Base-by-base conservation (phyloP, 2,888 invertebrate genomes). In the Leptura quadrifasciata region DNA sequence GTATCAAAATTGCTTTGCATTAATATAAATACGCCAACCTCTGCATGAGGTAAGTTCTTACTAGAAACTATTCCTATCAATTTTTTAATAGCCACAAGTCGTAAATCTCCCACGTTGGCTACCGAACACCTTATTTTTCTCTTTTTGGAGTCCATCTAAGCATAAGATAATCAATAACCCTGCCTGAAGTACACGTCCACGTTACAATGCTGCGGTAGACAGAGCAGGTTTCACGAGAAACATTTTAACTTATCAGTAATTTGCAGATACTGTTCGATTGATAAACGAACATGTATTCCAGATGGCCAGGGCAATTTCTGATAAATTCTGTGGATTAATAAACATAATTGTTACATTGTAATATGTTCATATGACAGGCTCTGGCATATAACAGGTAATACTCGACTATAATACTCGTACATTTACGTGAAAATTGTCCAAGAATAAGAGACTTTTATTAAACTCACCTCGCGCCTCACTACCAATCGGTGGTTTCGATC, bases 211-310 rank as follows among this genome's bases (percentile, higher is more conserved):
- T 2, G n/a, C 15, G n/a, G 47, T 5, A 47, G 47, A 47, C n/a
- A 47, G n/a, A n/a, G n/a, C 47, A 47, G 47, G 4, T 47, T n/a
- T 47, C 47, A 47, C 17, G 47, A 47, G n/a, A n/a, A 47, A n/a
- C n/a, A n/a, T 47, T 47, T 47, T 47, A n/a, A 47, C 47, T 47
- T 47, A 47, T 47, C 47, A 47, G 47, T 47, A 47, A 47, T n/a
- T 47, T 47, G 47, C 47, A 47, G 47, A n/a, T 47, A 47, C n/a
- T 47, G 47, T n/a, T n/a, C 5, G 15, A 3, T 1, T 12, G n/a
- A 47, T n/a, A 47, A 47, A 47, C 47, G n/a, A 6, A 47, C 47
- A 6, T 15, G 27, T n/a, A n/a, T n/a, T 47, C 47, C 47, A 47
- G 47, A 47, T 47, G 47, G 47, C 5, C 47, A 47, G 3, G 47